Conservation (phyloP, 2,113 vertebrate genomes). For the Tichodroma muraria region DNA sequence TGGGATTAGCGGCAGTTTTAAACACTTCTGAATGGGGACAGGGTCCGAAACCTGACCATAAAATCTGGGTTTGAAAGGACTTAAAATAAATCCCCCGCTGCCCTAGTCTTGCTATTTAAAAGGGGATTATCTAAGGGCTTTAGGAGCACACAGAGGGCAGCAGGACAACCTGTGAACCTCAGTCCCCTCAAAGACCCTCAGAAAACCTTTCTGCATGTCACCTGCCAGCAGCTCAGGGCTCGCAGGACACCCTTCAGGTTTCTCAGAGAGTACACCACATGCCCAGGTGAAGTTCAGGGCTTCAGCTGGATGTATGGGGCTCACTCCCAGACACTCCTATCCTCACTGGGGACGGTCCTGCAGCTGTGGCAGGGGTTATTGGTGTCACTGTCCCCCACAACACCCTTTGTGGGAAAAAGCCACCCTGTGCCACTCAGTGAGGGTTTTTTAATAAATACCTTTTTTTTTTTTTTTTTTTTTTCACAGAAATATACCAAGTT, state of each 20-base stretch:
- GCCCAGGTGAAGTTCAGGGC: background rate
- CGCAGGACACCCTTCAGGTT: background rate
- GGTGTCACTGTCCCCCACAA: background rate
- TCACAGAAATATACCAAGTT: conserved; percentile 67
- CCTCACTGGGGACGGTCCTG: background rate
- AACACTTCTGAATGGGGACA: background rate
- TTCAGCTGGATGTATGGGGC: rapidly evolving
- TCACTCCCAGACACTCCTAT: background rate
- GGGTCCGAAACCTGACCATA: background rate
- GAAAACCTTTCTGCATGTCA: background rate
- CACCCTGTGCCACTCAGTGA: background rate
- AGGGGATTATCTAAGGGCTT: conserved; percentile 40
- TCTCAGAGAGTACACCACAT: background rate
- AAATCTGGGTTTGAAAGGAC: conserved; percentile 28
- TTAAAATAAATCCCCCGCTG: conserved; percentile 44
- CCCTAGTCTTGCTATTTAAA: conserved; percentile 31
- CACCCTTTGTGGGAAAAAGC: background rate
- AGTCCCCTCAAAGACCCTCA: background rate
- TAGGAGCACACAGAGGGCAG: background rate
- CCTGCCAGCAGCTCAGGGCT: rapidly evolving
- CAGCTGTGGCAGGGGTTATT: rapidly evolving
- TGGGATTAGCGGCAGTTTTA: background rate
- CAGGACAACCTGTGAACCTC: background rate
- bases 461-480: conserved; percentile 24
- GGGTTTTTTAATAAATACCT: conserved; percentile 64